Evolutionary conservation across 2,797 vertebrate genomes (phyloP), one percentile per base, ranked within the genome.

Genomic region (Onychomys arenicola): DNA sequence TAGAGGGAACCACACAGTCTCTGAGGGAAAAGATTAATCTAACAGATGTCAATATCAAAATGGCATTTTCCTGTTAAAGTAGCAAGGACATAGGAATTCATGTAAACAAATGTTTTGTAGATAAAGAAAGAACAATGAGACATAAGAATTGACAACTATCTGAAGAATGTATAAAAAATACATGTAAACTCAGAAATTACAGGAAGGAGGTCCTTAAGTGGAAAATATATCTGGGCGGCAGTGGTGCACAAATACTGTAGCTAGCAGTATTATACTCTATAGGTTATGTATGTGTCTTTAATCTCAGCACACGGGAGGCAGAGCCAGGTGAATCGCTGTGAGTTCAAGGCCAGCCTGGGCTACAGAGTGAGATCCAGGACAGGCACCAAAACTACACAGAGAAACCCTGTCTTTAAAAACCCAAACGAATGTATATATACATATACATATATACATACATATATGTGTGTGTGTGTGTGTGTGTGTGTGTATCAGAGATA

Each of bases 21-120:
- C 93, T 82, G 65, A 93, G 80, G 85, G 90, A 93, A 87, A 27
- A 61, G 29, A 94, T 93, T 88, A 90, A 25, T 81, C 21, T 96
- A 93, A 83, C 3, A 92, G 37, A 65, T 96, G 78, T 21, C 43
- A 80, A 49, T 97, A 82, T 25, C 52, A 80, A 61, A 40, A 13
- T 65, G 77, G 27, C 5, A 43, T 63, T 92, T 97, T 87, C 57
- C 87, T 87, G 59, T 81, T 88, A 77, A 76, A 93, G 25, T 94
- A 71, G 3, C 80, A 81, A 61, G 37, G 49, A 84, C 52, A 91
- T 63, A 78, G 16, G n/a, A 94, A 96, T 82, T 85, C 71, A 32
- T 55, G 23, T 59, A 46, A 90, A 94, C 57, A 95, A 97, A 91
- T 57, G 14, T 75, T 86, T 27, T 93, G 8, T 84, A 91, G 90